phyloP scores from a whole-genome alignment of 2,888 invertebrate species.

The Leptopilina drosophilae region DNA sequence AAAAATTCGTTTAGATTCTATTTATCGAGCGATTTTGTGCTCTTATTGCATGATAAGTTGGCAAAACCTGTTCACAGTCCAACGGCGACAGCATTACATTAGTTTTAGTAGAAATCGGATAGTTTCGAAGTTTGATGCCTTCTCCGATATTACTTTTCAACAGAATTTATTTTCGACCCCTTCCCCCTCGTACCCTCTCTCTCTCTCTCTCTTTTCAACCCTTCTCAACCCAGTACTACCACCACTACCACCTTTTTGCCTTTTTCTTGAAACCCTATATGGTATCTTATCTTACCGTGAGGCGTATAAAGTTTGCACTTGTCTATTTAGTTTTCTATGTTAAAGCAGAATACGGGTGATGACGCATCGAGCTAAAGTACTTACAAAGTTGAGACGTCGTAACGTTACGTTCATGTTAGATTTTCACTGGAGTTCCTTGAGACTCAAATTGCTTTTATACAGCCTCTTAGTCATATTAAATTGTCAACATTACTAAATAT shows the following conservation, averaged over 20 bases:
- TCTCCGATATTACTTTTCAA: conserved; percentile 54
- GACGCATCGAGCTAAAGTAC: conserved; percentile 41
- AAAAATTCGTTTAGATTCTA: conserved; percentile 43
- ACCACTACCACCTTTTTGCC: no score
- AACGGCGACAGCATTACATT: conserved; percentile 35
- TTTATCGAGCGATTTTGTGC: conserved; percentile 5
- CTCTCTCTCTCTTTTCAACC: no score
- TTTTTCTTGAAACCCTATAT: conserved; percentile 42
- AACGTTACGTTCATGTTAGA: conserved; percentile 11
- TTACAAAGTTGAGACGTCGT: conserved; percentile 32
- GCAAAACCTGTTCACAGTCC: conserved; percentile 37
- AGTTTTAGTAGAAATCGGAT: conserved; percentile 41
- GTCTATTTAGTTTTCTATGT: conserved; percentile 52
- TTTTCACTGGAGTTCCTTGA: not conserved
- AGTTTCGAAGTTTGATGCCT: conserved; percentile 50
- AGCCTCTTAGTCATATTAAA: not conserved
- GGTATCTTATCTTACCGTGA: conserved; percentile 52
- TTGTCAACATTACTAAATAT: not conserved
- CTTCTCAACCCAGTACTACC: no score
- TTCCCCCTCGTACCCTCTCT: not conserved
- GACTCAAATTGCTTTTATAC: conserved; percentile 24
- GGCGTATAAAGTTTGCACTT: conserved; percentile 53
- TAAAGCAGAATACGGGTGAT: conserved; percentile 45
- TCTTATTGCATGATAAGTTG: conserved; percentile 31
- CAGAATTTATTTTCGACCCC: conserved; percentile 50